Conservation (phyloP, 2,797 vertebrate genomes). For the Monodelphis domestica region DNA sequence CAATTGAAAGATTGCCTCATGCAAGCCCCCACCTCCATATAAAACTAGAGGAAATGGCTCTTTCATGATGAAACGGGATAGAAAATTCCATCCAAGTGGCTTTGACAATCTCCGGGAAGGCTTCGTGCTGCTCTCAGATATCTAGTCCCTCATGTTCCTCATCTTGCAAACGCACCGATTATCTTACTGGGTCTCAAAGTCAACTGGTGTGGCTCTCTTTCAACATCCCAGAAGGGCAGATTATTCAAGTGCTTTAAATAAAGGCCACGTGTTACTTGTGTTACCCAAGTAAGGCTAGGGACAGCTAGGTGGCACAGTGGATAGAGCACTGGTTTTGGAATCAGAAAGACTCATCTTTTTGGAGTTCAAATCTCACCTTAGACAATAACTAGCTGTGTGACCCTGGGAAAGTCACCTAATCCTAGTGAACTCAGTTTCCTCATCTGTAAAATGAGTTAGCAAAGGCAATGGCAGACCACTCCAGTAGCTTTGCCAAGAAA, state of each 20-base stretch:
- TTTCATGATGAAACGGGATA: conserved; percentile 44
- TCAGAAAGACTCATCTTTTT: too few species aligned
- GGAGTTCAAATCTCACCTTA: too few species aligned
- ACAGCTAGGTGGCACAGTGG: too few species aligned
- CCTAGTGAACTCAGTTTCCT: too few species aligned
- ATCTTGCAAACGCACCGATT: conserved; percentile 49
- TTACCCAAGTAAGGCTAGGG: not conserved
- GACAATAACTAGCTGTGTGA: too few species aligned
- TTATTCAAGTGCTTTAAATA: conserved; percentile 40
- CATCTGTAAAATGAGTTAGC: too few species aligned
- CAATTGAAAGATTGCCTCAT: conserved; percentile 45
- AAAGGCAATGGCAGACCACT: too few species aligned
- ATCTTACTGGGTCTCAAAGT: conserved; percentile 44
- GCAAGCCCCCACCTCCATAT: conserved; percentile 20
- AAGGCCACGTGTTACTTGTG: conserved; percentile 4
- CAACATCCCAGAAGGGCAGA: conserved; percentile 24
- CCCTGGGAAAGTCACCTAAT: too few species aligned
- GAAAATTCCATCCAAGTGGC: conserved; percentile 15
- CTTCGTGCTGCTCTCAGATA: not conserved
- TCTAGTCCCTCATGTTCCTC: not conserved
- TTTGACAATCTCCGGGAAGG: conserved; percentile 29
- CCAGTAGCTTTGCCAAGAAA: too few species aligned
- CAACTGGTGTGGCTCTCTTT: conserved; percentile 16
- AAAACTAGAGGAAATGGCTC: conserved; percentile 17
- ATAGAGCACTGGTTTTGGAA: too few species aligned